These are phyloP conservation scores for Spermophilus dauricus DNA, from an alignment of 2,113 vertebrate genomes.

Conservation along the genomic window DNA sequence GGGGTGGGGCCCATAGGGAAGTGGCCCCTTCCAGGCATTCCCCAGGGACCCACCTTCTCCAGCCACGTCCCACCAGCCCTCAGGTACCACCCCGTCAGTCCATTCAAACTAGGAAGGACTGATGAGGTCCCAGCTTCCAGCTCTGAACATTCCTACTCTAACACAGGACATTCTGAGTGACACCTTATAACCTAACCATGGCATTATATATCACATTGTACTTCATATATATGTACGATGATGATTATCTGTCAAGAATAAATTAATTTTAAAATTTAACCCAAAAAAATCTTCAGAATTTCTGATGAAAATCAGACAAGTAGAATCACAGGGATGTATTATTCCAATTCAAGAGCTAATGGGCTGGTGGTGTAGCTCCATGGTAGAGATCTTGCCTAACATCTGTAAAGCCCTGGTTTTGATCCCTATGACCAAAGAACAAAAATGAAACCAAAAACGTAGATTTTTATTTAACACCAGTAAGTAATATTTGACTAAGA, in stretches of 20 bases:
- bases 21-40: no score
- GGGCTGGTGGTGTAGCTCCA: not conserved
- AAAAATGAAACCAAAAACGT: not conserved
- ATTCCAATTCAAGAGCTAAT: not conserved
- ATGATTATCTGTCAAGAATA: not conserved
- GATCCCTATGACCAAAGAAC: not conserved
- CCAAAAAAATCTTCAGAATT: not conserved
- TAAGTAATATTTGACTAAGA: slow-evolving; percentile 22
- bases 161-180: no score
- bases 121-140: no score
- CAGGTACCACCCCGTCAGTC: no score
- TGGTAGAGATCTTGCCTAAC: not conserved
- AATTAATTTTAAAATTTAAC: not conserved
- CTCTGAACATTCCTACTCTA: no score
- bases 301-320: not conserved
- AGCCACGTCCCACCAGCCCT: no score
- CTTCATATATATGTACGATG: not conserved
- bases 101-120: no score
- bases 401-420: not conserved
- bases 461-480: not conserved
- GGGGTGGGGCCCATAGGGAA: no score
- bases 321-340: not conserved
- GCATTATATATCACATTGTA: not conserved
- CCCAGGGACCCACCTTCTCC: no score
- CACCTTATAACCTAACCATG: no score